Evolutionary conservation across 2,113 vertebrate genomes (phyloP).

Genomic region (Orycteropus afer): DNA sequence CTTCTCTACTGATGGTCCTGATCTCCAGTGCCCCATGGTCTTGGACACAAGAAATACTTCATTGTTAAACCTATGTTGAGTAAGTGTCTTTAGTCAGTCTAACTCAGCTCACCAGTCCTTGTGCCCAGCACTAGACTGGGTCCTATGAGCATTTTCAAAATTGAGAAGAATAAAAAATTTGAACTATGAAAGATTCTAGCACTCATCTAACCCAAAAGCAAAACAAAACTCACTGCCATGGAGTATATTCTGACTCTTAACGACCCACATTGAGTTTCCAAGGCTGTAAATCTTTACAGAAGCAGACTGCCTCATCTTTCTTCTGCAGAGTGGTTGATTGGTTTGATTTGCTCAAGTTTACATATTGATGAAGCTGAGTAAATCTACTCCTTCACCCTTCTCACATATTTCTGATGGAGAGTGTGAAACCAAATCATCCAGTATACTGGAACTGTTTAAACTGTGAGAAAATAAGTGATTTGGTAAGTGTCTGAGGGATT

Average conservation of each 20-base stretch:
- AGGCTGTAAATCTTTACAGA: too few species aligned
- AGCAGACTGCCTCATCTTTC: too few species aligned
- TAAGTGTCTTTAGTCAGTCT: not conserved
- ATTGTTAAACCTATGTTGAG: fast-evolving
- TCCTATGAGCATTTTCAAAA: not conserved
- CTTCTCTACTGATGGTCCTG: constrained; percentile 43
- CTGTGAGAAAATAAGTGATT: too few species aligned
- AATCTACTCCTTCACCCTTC: not conserved
- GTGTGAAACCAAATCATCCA: not conserved
- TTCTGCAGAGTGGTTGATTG: too few species aligned
- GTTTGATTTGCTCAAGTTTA: not conserved
- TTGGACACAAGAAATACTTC: not conserved
- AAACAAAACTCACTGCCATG: too few species aligned
- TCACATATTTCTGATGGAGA: not conserved
- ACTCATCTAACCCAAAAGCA: not conserved
- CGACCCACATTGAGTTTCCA: too few species aligned
- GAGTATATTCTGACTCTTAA: too few species aligned
- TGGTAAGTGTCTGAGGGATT: not conserved
- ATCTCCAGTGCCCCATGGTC: not conserved
- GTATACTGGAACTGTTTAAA: not conserved
- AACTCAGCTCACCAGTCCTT: too few species aligned
- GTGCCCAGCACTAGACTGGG: too few species aligned
- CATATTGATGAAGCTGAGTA: not conserved
- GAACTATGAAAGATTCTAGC: not conserved
- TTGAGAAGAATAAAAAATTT: not conserved